Percentiles rank a stretch among this genome's conserved stretches.
Evolutionary conservation across 2,797 vertebrate species (phyloP).

Genomic region (Saxicola maurus): DNA sequence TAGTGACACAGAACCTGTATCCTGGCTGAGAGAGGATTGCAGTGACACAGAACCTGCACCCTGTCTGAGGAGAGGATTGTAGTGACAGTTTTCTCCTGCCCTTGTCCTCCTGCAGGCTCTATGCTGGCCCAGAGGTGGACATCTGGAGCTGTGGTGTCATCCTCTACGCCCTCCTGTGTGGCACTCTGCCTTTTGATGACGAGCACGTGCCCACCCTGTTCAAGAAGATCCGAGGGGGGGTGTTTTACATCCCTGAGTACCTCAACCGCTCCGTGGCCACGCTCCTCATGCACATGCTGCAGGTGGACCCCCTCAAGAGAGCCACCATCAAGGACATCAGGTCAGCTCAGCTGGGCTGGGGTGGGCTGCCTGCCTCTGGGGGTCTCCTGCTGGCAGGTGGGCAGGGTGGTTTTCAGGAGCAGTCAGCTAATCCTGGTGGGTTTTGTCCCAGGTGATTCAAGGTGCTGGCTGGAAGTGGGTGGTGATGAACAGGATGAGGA

Average conservation of each 20-base stretch:
- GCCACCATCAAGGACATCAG: slow-evolving; percentile 97
- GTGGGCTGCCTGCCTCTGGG: not conserved
- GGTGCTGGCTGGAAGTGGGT: not conserved
- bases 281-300: slow-evolving; percentile 94
- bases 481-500: not conserved
- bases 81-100: not conserved
- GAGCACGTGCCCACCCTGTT: slow-evolving; percentile 96
- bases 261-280: slow-evolving; percentile 90
- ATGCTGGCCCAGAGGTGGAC: slow-evolving; percentile 96
- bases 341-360: slow-evolving; percentile 55
- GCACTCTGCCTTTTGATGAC: slow-evolving; percentile 96
- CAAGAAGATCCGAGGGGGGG: slow-evolving; percentile 97
- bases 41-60: not conserved
- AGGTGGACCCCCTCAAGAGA: slow-evolving; percentile 95
- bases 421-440: not conserved
- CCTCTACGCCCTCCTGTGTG: slow-evolving; percentile 93
- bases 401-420: not conserved
- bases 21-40: not conserved
- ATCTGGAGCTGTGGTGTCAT: slow-evolving; percentile 99
- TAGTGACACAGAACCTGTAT: not conserved
- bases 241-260: slow-evolving; percentile 97
- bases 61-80: not conserved
- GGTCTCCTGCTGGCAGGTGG: not conserved
- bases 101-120: slow-evolving; percentile 74
- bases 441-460: not conserved